Conservation (phyloP, 2,113 vertebrate genomes). For the Pithys albifrons region DNA sequence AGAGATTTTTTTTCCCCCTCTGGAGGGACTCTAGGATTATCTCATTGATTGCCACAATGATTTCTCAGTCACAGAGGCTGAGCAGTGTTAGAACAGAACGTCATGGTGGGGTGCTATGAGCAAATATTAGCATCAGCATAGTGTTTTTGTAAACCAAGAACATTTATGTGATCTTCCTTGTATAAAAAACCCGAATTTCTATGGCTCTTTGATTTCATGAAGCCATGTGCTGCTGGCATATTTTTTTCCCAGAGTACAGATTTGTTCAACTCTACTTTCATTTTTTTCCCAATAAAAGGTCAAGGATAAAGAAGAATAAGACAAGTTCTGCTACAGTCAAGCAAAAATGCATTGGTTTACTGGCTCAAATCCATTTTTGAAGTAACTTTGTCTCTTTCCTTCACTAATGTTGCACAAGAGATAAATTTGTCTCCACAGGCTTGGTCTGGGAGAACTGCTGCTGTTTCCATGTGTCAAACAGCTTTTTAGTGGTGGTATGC, state of each 20-base stretch:
- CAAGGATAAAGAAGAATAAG: conserved; percentile 5
- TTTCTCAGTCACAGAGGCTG: background rate
- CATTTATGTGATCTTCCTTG: background rate
- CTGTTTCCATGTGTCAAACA: conserved; percentile 17
- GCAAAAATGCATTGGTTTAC: background rate
- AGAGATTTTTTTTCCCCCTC: background rate
- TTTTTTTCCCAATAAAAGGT: background rate
- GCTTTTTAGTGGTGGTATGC: background rate
- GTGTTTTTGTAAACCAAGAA: background rate
- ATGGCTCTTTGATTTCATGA: background rate
- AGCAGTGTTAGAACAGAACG: background rate
- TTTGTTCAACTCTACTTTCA: background rate
- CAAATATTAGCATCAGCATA: background rate
- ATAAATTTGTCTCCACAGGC: background rate
- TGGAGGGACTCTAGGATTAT: background rate
- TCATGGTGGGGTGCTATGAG: background rate
- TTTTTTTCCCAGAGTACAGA: background rate
- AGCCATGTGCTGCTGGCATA: background rate
- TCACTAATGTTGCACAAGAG: conserved; percentile 7
- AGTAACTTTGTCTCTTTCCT: conserved; percentile 24
- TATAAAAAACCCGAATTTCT: background rate
- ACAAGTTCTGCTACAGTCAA: background rate
- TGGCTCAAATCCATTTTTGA: background rate
- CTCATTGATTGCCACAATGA: background rate
- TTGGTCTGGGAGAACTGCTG: background rate